Conservation (phyloP, 2,797 vertebrate species). For the Bradypodion pumilum region DNA sequence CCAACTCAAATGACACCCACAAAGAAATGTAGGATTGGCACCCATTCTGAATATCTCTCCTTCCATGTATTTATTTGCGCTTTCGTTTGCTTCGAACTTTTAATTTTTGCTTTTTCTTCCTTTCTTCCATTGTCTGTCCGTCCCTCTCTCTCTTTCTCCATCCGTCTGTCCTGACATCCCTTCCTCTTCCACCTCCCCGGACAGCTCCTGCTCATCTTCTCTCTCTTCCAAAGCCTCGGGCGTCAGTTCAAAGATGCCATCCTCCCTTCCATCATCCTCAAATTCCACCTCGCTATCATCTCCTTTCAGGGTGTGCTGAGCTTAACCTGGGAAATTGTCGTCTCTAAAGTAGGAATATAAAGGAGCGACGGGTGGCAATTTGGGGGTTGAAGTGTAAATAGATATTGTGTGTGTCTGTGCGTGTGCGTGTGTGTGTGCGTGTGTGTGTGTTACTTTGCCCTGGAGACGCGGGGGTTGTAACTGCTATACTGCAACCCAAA, state of each 20-base stretch:
- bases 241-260: conserved; percentile 86
- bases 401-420: too few relatives aligned
- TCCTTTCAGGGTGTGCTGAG: conserved; percentile 80
- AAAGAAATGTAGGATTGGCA: too few relatives aligned
- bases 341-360: conserved; percentile 81
- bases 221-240: conserved; percentile 84
- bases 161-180: conserved; percentile 41
- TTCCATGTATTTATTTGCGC: too few relatives aligned
- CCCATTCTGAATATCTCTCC: background rate
- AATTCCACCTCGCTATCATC: conserved; percentile 82
- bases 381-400: too few relatives aligned
- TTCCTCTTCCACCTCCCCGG: conserved; percentile 49
- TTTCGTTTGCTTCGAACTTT: background rate
- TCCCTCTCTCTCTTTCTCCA: conserved; percentile 56
- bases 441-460: too few relatives aligned
- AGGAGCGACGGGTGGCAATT: background rate
- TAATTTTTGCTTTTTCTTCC: conserved; percentile 20
- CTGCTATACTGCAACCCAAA: too few relatives aligned
- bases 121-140: conserved; percentile 47
- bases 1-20: too few relatives aligned
- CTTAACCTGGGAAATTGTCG: conserved; percentile 63
- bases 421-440: too few relatives aligned
- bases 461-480: too few relatives aligned
- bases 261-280: conserved; percentile 80
- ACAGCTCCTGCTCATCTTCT: conserved; percentile 90